Conservation (phyloP, 2,797 vertebrate genomes). For the Rhinella marina region DNA sequence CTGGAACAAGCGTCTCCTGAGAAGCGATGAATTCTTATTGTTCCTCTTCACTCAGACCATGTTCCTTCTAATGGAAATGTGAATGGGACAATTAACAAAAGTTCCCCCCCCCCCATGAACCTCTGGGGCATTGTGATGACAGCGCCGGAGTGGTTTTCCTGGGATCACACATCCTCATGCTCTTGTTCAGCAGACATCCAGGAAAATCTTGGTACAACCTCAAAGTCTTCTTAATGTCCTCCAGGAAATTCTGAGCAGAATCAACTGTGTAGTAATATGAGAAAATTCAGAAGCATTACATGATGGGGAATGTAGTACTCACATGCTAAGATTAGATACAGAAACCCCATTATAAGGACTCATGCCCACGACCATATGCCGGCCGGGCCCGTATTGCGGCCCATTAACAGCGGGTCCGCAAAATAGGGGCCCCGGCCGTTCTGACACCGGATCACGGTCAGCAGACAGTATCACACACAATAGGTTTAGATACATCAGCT, state of each 20-base stretch:
- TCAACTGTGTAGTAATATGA: not conserved
- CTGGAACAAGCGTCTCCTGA: constrained; percentile 70
- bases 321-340: not conserved
- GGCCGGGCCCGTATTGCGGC: no score
- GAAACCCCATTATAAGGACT: no score
- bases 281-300: not conserved
- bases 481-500: not conserved
- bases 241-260: no score
- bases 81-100: constrained; percentile 91
- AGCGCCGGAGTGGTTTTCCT: not conserved
- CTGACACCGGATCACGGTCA: no score
- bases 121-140: not conserved
- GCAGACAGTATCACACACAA: not conserved
- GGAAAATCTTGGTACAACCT: not conserved
- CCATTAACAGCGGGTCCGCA: no score
- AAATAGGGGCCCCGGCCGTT: no score
- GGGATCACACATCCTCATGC: not conserved
- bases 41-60: constrained; percentile 77
- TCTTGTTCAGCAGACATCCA: not conserved
- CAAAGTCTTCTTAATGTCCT: not conserved
- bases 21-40: constrained; percentile 80
- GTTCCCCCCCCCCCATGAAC: constrained; percentile 70
- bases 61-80: constrained; percentile 84
- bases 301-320: not conserved
- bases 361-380: no score